Evolutionary conservation across 1,140 invertebrate genomes (phyloP).

Genomic region (Drosophila nebulosa): DNA sequence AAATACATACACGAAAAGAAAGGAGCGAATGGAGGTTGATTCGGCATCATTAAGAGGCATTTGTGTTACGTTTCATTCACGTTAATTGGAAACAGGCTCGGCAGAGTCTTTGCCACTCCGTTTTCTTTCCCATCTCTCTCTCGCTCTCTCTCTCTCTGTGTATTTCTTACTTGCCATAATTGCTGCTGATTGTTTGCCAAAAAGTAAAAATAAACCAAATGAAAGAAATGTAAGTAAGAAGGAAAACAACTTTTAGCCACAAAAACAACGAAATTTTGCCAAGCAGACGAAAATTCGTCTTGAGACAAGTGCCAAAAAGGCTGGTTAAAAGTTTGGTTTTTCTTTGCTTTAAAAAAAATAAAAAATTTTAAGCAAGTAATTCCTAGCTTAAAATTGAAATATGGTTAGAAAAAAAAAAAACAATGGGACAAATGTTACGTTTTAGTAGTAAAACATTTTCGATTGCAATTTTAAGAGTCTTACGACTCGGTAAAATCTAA

Average conservation of each 20-base stretch:
- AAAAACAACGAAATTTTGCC: not conserved
- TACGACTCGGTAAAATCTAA: too few relatives aligned
- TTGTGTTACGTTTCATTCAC: constrained; percentile 55
- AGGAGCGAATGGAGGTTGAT: constrained; percentile 6
- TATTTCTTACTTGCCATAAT: constrained; percentile 48
- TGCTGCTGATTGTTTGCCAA: constrained; percentile 73
- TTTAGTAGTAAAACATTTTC: too few relatives aligned
- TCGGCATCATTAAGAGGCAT: constrained; percentile 56
- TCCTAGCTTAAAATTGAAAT: constrained; percentile 34
- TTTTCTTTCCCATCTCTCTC: constrained; percentile 6
- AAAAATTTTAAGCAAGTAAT: not conserved
- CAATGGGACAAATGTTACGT: constrained; percentile 8
- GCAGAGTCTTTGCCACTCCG: not conserved
- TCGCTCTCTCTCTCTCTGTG: not conserved
- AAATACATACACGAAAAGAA: constrained; percentile 52
- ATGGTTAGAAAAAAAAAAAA: constrained; percentile 16
- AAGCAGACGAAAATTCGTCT: constrained; percentile 3
- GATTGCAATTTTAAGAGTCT: too few relatives aligned
- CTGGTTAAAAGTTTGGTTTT: not conserved
- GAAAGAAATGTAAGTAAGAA: constrained; percentile 17
- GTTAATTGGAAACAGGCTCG: constrained; percentile 53
- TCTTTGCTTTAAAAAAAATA: not conserved
- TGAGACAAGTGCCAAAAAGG: constrained; percentile 7
- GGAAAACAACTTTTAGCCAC: constrained; percentile 3
- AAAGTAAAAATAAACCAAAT: constrained; percentile 23